Evolutionary conservation across 2,113 vertebrate genomes (phyloP), one percentile per base, ranked within the genome.

Genomic region (Pterocles gutturalis): DNA sequence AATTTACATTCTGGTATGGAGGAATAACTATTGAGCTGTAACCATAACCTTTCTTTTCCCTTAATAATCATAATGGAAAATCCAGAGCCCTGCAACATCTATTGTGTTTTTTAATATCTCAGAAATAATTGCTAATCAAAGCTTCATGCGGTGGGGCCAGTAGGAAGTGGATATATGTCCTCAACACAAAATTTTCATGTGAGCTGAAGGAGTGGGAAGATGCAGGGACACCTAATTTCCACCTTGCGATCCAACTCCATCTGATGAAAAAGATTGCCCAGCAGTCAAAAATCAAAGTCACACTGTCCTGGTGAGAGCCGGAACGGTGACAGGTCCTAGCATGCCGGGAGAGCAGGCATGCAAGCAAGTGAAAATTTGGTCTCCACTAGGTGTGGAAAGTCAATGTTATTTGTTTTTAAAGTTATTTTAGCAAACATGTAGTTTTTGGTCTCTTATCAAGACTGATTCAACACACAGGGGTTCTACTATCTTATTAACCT

Each of bases 161-260:
- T 89, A 96, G 97, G 94, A 95, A 97, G 89, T 81, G n/a, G 65
- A 77, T 83, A 60, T 82, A 91, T 66, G 97, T 89, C 92, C 84
- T 89, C 95, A 21, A 85, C 94, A 90, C 94, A 96, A 96, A 94
- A 96, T 97, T 91, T 97, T 97, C 94, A 31, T 97, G 91, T 77
- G 91, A 97, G 96, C 92, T 71, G 95, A 95, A 96, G 93, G 97
- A 97, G 94, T 96, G 96, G 98, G 97, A 98, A 98, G 95, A 97
- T 96, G 95, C 94, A 98, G 97, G 96, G 98, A 98, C 99, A 99
- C 97, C 98, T 99, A 91, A 99, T 99, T 99, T 98, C 98, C 99
- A 99, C 98, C 98, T 98, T 98, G 96, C 91, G 85, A 97, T 95
- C 98, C 97, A 93, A 62, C 98, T 98, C 97, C 98, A 98, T 98